A percentile compares a stretch with the other conserved stretches of the same genome.
Evolutionary conservation across 2,888 invertebrate species (phyloP).

Genomic region (Proisotoma minuta): DNA sequence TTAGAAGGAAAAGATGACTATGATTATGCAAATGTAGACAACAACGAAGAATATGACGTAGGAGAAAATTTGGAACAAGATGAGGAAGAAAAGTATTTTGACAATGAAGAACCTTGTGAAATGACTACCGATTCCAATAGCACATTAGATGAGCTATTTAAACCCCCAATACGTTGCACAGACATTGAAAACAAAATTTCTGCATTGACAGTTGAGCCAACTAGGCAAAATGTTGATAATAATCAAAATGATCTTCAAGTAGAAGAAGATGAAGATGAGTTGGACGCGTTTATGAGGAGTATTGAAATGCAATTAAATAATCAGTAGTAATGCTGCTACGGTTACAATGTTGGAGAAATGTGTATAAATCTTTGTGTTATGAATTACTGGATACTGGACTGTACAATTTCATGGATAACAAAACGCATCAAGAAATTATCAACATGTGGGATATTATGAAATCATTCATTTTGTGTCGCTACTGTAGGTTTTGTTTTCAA

Average conservation of each 20-base stretch:
- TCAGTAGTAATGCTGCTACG: background rate
- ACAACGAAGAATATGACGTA: slow-evolving; percentile 74
- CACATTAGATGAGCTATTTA: slow-evolving; percentile 16
- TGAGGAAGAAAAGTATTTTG: slow-evolving; percentile 87
- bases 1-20: slow-evolving; percentile 79
- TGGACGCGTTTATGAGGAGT: slow-evolving; percentile 41
- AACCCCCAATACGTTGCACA: slow-evolving; percentile 22
- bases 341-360: background rate
- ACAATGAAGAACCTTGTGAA: slow-evolving; percentile 67
- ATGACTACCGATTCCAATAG: slow-evolving; percentile 17
- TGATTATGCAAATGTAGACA: slow-evolving; percentile 75
- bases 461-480: background rate
- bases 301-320: slow-evolving; percentile 36
- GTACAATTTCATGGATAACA: background rate
- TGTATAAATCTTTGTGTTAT: background rate
- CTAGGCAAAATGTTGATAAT: background rate
- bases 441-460: no score
- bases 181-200: slow-evolving; percentile 30
- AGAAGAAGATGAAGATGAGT: slow-evolving; percentile 41
- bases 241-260: background rate
- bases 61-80: slow-evolving; percentile 69
- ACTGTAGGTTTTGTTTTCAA: background rate
- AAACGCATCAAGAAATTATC: no score
- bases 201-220: slow-evolving; percentile 17
- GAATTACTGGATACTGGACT: background rate